A percentile compares a stretch with the other conserved stretches of the same genome.
Evolutionary conservation across 2,113 vertebrate species (phyloP).

Genomic region (Tinamus guttatus): DNA sequence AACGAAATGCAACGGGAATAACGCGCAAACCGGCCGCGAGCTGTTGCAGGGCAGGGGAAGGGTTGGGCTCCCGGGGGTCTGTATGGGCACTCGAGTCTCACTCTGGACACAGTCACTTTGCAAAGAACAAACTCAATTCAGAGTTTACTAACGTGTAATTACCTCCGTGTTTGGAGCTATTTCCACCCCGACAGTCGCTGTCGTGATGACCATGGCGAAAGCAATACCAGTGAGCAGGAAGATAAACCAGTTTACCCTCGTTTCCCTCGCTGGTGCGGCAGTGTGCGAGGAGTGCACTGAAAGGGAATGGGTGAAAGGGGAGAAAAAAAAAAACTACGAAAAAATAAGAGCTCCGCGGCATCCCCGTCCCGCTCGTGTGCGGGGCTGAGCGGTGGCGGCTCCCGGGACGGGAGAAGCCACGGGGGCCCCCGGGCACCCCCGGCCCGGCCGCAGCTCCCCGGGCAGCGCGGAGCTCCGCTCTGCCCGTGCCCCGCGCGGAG

Average conservation of each 20-base stretch:
- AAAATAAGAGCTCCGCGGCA: background rate
- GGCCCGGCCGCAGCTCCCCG: background rate
- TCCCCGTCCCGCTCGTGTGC: accelerated
- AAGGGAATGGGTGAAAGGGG: background rate
- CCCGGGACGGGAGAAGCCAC: background rate
- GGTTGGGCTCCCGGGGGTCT: accelerated
- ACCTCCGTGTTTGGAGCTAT: background rate
- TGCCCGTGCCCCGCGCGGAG: background rate
- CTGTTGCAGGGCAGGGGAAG: background rate
- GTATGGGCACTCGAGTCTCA: accelerated
- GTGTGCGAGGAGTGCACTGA: background rate
- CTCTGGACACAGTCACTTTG: background rate
- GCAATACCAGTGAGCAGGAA: background rate
- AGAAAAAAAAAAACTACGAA: background rate
- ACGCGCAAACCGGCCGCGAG: background rate
- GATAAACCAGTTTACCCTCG: background rate
- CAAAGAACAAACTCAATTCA: background rate
- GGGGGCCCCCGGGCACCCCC: background rate
- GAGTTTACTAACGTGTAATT: background rate
- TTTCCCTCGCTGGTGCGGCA: background rate
- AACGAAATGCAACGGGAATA: background rate
- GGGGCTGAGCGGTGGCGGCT: background rate
- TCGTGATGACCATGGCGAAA: background rate
- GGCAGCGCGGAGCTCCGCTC: background rate
- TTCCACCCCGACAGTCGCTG: background rate